Evolutionary conservation across 2,888 invertebrate genomes (phyloP), one percentile per base, ranked within the genome.

Genomic region (Lycia hirtaria): DNA sequence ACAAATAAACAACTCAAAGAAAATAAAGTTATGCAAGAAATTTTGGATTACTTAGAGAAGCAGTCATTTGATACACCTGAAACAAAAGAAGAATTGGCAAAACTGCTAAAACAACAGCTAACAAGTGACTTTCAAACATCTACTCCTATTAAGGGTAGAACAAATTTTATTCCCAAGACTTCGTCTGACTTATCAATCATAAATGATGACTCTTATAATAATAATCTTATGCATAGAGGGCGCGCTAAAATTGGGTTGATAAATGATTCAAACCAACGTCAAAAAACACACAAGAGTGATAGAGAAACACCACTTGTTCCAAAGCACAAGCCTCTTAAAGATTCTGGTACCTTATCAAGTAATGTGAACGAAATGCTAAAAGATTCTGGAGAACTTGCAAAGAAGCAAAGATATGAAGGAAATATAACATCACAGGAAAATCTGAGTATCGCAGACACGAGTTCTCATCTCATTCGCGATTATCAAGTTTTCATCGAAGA

Each of bases 91-190:
- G 52, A 61, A 37, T 51, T 67, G 33, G 57, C 52, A 12, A 56
- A 55, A 12, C 10, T 63, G 43, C 54, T 73, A 15, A 48, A 54
- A 20, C 48, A 50, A 33, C 64, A 40, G 33, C 38, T 73, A 7
- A 53, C 43, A 15, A 22, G 62, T 26, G 33, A 49, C 9, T 49
- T 64, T 20, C 54, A 63, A 51, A 62, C 66, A 20, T 73, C 72
- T 12, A 72, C 73, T 15, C 70, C 73, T 0, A 54, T 32, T 30
- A 62, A 57, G 38, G 49, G 49, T 7, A 45, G 35, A n/a, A 17
- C 5, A 26, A 47, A 48, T 12, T 60, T 69, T 55, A 28, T 47
- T 12, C 65, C 64, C 10, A 60, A 26, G 45, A 33, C 5, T 14
- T 14, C 22, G 14, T 6, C 3, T 24, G 59, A 17, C n/a, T 20